A percentile compares a stretch with the other conserved stretches of the same genome.
phyloP scores from a whole-genome alignment of 37 sponge, comb jelly and placozoan species.

The Chondrosia reniformis region DNA sequence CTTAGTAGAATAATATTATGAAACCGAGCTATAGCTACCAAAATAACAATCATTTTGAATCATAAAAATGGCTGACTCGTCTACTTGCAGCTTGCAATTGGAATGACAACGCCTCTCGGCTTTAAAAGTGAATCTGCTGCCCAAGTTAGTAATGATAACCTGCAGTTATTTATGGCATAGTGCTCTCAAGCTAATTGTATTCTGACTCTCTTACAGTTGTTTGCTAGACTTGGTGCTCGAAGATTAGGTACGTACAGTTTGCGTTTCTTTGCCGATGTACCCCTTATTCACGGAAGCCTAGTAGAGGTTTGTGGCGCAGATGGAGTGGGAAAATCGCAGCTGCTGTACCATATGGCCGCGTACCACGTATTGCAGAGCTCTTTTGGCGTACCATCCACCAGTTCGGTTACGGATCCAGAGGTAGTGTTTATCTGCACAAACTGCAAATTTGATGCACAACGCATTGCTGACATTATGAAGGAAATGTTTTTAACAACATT shows the following conservation, averaged over 20 bases:
- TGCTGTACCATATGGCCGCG: constrained; percentile 9
- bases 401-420: background rate
- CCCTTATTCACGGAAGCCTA: background rate
- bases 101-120: too few species aligned
- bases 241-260: background rate
- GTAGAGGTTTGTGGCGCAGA: constrained; percentile 10
- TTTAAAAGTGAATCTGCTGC: too few species aligned
- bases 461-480: background rate
- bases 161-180: too few species aligned
- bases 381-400: background rate
- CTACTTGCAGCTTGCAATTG: too few species aligned
- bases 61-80: too few species aligned
- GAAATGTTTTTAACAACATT: background rate
- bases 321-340: background rate
- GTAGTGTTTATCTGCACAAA: constrained; percentile 1
- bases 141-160: too few species aligned
- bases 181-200: too few species aligned
- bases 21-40: too few species aligned
- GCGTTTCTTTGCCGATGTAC: background rate
- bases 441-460: background rate
- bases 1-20: too few species aligned
- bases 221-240: constrained; percentile 2
- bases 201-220: background rate
- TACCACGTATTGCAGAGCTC: background rate
- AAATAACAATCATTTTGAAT: too few species aligned